Evolutionary conservation across 2,888 invertebrate genomes (phyloP).

Genomic region (Melipona beecheii): DNA sequence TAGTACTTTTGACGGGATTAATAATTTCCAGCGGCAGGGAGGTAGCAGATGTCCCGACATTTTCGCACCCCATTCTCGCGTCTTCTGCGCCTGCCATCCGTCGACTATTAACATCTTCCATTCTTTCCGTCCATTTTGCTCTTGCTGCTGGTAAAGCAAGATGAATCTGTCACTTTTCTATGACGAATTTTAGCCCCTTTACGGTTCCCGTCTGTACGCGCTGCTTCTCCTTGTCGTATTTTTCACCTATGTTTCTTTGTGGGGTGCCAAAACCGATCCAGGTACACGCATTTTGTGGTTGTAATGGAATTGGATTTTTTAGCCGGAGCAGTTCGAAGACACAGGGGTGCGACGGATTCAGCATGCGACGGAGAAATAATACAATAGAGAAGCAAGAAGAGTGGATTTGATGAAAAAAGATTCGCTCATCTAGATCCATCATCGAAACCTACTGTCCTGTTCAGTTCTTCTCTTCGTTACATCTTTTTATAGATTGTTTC

Average conservation of each 20-base stretch:
- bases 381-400: neutral
- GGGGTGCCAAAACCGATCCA: neutral
- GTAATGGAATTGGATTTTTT: conserved; percentile 12
- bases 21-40: conserved; percentile 78
- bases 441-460: neutral
- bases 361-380: neutral
- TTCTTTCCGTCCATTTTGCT: conserved; percentile 19
- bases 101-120: conserved; percentile 37
- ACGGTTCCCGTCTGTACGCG: neutral
- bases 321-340: too few relatives aligned
- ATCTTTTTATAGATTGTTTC: neutral
- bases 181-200: conserved; percentile 60
- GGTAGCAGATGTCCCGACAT: conserved; percentile 82
- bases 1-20: conserved; percentile 82
- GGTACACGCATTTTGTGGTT: conserved; percentile 6
- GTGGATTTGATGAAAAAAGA: neutral
- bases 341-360: neutral
- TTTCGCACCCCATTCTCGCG: conserved; percentile 70
- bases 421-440: neutral
- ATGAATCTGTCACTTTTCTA: conserved; percentile 62
- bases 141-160: conserved; percentile 17
- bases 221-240: conserved; percentile 25
- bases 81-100: conserved; percentile 44
- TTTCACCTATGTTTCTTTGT: conserved; percentile 31
- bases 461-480: neutral